Base-by-base conservation (phyloP, 2,797 vertebrate species). In the Galaxias olidus region DNA sequence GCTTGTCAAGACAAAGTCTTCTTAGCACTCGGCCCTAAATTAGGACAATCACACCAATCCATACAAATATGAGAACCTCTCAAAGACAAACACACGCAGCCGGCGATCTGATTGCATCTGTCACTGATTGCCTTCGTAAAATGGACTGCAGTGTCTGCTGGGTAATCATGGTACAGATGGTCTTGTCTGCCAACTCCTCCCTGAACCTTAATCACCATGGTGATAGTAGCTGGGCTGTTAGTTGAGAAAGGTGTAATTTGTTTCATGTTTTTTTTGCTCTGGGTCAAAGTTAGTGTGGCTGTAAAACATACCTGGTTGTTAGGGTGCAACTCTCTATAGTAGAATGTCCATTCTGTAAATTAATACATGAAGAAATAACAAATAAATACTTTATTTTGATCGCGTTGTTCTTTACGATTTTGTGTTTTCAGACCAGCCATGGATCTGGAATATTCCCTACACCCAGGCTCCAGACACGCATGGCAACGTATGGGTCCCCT, bases 381-480 rank as follows among this genome's bases (percentile, higher is more conserved):
- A 15, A 9, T n/a, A 51, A 15, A 51, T 51, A 4, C 15, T 4
- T 13, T 14, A 51, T 17, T 9, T 12, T 41, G 4, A n/a, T 50
- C 40, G 3, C 5, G 18, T 55, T 65, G 0, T 62, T 79, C 71
- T 71, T 14, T 68, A 19, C n/a, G n/a, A n/a, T n/a, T 47, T 48
- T 69, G 43, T 81, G 18, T 66, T 78, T 77, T 68, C 89, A 99
- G 96, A 98, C 90, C 91, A 91, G 12, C 97, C 96, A 0, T 99
- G 97, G 97, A 94, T 99, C 86, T 98, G 97, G 97, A 98, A 98
- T 80, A 97, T 98, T 82, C 93, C 96, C 18, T 93, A 98, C 74
- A 89, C 72, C 59, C 88, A 94, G 20, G 94, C 93, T 7, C 96
- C 96, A 0, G 97, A 99, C 80, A 95, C 93, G 6, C 94, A 98